These are phyloP conservation scores for Myopa tessellatipennis DNA, from an alignment of 2,888 invertebrate species.

Conservation along the genomic window DNA sequence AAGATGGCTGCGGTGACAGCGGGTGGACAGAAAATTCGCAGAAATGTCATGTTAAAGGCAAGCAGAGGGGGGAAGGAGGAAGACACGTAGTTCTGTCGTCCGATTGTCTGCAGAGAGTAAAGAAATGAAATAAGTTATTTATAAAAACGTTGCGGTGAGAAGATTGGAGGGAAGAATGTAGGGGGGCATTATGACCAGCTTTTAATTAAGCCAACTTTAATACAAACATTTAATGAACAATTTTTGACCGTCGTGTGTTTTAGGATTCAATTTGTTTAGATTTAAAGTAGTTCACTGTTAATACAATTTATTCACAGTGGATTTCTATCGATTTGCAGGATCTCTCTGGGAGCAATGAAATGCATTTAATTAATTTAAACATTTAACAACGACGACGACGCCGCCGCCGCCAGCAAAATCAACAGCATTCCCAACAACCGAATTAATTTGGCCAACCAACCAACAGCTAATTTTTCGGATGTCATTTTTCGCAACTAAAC, in stretches of 20 bases:
- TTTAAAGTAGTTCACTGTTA: neutral
- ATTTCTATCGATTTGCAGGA: neutral
- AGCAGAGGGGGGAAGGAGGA: neutral
- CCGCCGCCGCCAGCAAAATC: constrained; percentile 22
- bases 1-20: constrained; percentile 26
- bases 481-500: too few relatives aligned
- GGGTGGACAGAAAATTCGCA: constrained; percentile 13
- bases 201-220: neutral
- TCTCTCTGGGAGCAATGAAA: neutral
- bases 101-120: neutral
- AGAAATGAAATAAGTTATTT: neutral
- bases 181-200: neutral
- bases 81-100: neutral
- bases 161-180: neutral
- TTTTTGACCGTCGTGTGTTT: too few relatives aligned
- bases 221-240: too few relatives aligned
- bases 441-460: neutral
- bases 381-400: neutral
- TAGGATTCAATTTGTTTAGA: too few relatives aligned
- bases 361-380: constrained; percentile 11
- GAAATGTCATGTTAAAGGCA: neutral
- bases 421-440: neutral
- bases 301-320: neutral
- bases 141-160: neutral
- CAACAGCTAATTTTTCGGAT: neutral